Base-by-base conservation (phyloP, 1,140 invertebrate genomes). In the Nephila pilipes region DNA sequence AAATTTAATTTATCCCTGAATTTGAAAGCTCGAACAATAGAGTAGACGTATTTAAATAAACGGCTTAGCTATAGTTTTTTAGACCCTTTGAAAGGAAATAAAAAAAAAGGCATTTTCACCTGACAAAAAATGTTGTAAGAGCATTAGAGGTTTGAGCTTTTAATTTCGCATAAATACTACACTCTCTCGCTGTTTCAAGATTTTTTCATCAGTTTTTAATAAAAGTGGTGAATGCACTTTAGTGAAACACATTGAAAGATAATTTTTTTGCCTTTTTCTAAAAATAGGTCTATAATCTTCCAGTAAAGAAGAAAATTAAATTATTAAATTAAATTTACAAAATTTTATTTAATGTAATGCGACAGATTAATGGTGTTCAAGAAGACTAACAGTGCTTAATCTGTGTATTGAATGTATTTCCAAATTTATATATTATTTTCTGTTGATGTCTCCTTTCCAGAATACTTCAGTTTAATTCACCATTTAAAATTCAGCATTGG, bases 31-130 rank as follows among this genome's bases (percentile, higher is more conserved):
- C 32, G 32, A 25, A 75, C 58, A 65, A 46, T 69, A 75, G 87
- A 88, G 87, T 88, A 88, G 87, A 88, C 87, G 63, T 88, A 88
- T 88, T 88, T 88, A 88, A 88, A 88, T 75, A 88, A 88, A 88
- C 87, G 81, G 46, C 81, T 83, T 57, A 83, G 81, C 54, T 83
- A 55, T 54, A 57, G 54, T 69, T 88, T 88, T 88, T 87, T 87
- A 36, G 32, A 20, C 58, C 25, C 58, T 46, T 22, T 25, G 22
- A 25, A 14, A 46, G 22, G 18, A 65, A 69, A 55, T 29, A 54
- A 29, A 55, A 58, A 88, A 88, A 69, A 87, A 87, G 14, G 8
- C 10, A 65, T 65, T 63, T 88, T 88, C 38, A 6, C n/a, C 20
- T 88, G 87, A 75, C 87, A 88, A 88, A 88, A 88, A 88, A 63